Evolutionary conservation across 2,888 invertebrate genomes (phyloP).

Genomic region (Megastigmus dorsalis): DNA sequence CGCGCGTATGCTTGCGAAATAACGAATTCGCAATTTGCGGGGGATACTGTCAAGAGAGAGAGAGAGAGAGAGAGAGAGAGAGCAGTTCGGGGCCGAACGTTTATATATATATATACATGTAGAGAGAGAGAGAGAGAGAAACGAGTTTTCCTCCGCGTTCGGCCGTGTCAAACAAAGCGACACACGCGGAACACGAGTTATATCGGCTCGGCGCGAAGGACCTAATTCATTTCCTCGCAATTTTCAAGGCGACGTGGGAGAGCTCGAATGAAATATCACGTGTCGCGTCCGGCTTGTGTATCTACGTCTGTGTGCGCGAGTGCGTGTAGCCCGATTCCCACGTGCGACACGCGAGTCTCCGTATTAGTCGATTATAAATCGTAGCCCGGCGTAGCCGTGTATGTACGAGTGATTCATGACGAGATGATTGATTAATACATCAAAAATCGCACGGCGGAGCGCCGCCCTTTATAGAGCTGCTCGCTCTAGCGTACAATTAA

Average conservation of each 20-base stretch:
- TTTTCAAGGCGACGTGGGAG: constrained; percentile 44
- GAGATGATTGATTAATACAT: constrained; percentile 42
- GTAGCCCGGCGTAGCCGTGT: background rate
- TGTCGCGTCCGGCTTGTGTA: constrained; percentile 17
- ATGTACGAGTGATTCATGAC: constrained; percentile 41
- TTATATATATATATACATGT: too few species aligned
- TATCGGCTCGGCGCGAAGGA: constrained; percentile 4
- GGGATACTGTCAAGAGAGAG: constrained; percentile 5
- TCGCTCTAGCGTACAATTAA: background rate
- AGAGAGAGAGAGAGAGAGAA: background rate
- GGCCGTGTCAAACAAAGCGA: constrained; percentile 16
- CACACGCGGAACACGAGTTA: background rate
- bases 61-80: constrained; percentile 7
- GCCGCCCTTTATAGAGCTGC: background rate
- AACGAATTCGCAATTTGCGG: constrained; percentile 39
- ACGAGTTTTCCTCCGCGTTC: constrained; percentile 18
- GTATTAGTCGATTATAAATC: constrained; percentile 4
- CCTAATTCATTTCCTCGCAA: constrained; percentile 37
- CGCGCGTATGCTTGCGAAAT: constrained; percentile 5
- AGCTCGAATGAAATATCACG: constrained; percentile 25
- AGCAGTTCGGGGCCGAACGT: too few species aligned
- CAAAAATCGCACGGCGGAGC: constrained; percentile 33
- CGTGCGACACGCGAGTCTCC: too few species aligned
- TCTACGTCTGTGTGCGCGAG: background rate
- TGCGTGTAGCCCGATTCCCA: too few species aligned